Evolutionary conservation across 2,797 vertebrate genomes (phyloP).

Genomic region (Tarsius wallacei): DNA sequence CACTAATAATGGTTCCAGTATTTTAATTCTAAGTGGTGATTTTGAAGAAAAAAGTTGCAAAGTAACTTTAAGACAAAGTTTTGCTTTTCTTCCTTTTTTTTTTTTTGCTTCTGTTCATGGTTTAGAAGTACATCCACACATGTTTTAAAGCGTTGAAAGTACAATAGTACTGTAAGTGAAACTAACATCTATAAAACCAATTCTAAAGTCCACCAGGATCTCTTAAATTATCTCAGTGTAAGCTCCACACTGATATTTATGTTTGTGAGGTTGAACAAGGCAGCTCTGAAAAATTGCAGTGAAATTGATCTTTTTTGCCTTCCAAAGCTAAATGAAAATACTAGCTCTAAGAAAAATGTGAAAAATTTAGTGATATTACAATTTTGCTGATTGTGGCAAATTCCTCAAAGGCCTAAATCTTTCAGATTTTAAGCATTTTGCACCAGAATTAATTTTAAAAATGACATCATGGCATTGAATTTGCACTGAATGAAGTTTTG

Average conservation of each 20-base stretch:
- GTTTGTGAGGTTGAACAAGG: conserved; percentile 20
- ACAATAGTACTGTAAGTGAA: neutral
- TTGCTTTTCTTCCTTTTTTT: neutral
- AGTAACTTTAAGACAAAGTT: neutral
- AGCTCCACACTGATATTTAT: neutral
- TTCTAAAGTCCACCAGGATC: neutral
- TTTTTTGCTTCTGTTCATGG: neutral
- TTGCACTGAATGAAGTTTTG: neutral
- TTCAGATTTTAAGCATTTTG: neutral
- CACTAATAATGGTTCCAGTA: neutral
- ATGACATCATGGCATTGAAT: neutral
- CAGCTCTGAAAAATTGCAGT: neutral
- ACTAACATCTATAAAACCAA: conserved; percentile 20
- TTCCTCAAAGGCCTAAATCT: neutral
- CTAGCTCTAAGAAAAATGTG: neutral
- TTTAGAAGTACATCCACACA: neutral
- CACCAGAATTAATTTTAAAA: neutral
- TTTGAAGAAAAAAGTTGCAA: neutral
- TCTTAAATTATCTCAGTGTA: conserved; percentile 16
- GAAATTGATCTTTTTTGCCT: conserved; percentile 53
- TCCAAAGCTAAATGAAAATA: conserved; percentile 54
- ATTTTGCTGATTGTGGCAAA: conserved; percentile 5
- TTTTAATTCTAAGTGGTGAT: conserved; percentile 25
- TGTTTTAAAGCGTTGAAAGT: neutral
- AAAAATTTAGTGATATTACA: neutral